Percentiles rank a stretch among this genome's conserved stretches.
These are phyloP conservation scores for Ormyrus rosae DNA, from an alignment of 2,888 invertebrate species.

Conservation along the genomic window DNA sequence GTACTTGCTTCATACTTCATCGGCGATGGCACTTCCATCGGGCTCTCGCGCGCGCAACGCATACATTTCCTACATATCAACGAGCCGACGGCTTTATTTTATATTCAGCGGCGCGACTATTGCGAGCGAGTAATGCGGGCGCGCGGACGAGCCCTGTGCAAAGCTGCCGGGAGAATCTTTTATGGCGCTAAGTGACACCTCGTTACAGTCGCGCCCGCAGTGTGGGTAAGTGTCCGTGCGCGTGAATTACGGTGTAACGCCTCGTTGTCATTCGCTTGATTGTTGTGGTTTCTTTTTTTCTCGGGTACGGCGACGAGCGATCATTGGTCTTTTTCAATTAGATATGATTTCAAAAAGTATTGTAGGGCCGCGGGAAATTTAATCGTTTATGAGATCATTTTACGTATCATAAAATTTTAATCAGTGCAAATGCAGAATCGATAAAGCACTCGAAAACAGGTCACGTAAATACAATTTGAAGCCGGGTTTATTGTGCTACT, in stretches of 20 bases:
- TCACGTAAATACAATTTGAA: slow-evolving; percentile 21
- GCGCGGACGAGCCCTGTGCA: background rate
- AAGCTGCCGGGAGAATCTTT: slow-evolving; percentile 24
- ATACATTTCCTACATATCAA: slow-evolving; percentile 23
- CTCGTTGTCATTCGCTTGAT: too few species aligned
- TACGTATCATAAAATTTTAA: slow-evolving; percentile 35
- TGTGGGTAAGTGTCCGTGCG: background rate
- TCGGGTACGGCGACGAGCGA: too few species aligned
- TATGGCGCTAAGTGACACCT: slow-evolving; percentile 48
- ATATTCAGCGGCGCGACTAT: slow-evolving; percentile 18
- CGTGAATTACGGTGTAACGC: too few species aligned
- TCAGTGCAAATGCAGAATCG: slow-evolving; percentile 21
- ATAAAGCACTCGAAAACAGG: slow-evolving; percentile 20
- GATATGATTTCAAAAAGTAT: too few species aligned
- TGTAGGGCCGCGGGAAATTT: too few species aligned
- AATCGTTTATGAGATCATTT: slow-evolving; percentile 3
- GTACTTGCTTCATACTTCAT: background rate
- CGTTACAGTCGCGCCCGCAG: slow-evolving; percentile 18
- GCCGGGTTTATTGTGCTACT: background rate
- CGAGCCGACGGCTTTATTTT: slow-evolving; percentile 27
- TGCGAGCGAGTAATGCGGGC: background rate
- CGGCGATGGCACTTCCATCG: background rate
- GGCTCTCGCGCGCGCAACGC: background rate
- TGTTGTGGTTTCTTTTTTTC: slow-evolving; percentile 2
- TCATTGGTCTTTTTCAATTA: too few species aligned